Evolutionary conservation across 2,888 invertebrate genomes (phyloP).

Genomic region (Leptarthrus brevirostris): DNA sequence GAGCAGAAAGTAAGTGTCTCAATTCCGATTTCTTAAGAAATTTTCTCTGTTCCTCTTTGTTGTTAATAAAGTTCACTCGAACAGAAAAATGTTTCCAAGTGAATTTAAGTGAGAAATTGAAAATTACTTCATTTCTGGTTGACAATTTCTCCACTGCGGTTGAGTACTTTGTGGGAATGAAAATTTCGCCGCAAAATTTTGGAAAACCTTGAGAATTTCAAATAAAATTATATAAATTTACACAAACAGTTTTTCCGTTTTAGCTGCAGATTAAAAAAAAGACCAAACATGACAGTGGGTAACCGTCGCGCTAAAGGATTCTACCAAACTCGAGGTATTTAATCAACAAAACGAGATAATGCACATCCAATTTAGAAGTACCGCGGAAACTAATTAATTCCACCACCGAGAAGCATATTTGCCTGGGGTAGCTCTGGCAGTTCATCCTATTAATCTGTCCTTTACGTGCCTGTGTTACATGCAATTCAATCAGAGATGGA

Average conservation of each 20-base stretch:
- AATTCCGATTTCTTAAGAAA: neutral
- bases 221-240: neutral
- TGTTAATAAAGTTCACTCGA: conserved; percentile 11
- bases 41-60: neutral
- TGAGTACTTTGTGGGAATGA: neutral
- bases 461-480: no score
- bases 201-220: neutral
- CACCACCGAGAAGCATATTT: neutral
- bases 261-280: neutral
- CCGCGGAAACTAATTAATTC: conserved; percentile 3
- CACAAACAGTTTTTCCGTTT: neutral
- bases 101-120: conserved; percentile 26
- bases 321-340: neutral
- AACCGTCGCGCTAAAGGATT: neutral
- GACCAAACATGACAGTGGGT: neutral
- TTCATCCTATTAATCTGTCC: neutral
- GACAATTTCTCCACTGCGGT: neutral
- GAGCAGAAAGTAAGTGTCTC: neutral
- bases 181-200: neutral
- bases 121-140: conserved; percentile 12
- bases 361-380: neutral
- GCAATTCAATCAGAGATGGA: neutral
- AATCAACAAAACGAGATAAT: conserved; percentile 1
- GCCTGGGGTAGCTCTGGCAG: no score
- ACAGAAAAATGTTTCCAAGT: conserved; percentile 14